These are phyloP conservation scores for Luscinia megarhynchos DNA, from an alignment of 2,797 vertebrate species.

Conservation along the genomic window DNA sequence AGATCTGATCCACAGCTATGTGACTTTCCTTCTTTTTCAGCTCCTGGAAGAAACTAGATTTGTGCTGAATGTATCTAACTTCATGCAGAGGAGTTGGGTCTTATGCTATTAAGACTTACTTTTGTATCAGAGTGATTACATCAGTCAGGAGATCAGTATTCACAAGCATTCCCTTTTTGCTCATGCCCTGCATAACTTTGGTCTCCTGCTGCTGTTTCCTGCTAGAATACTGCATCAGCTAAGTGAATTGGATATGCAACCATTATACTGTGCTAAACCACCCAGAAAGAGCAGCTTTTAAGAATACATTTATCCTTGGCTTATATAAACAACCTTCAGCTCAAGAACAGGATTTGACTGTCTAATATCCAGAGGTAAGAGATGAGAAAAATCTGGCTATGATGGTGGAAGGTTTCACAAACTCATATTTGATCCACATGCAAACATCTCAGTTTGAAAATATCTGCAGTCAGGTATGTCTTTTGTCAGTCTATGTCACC, in stretches of 20 bases:
- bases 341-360: not conserved
- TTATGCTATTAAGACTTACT: not conserved
- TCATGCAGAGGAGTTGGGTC: not conserved
- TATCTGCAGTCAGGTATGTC: not conserved
- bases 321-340: slow-evolving; percentile 32
- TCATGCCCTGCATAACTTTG: not conserved
- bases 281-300: slow-evolving; percentile 2
- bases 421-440: not conserved
- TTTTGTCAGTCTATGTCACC: not conserved
- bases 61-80: not conserved
- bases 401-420: not conserved
- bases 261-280: not conserved
- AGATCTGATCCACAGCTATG: not conserved
- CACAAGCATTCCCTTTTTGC: not conserved
- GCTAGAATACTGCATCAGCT: not conserved
- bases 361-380: not conserved
- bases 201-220: not conserved
- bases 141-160: slow-evolving; percentile 9
- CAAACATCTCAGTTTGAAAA: not conserved
- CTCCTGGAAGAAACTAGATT: not conserved
- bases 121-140: not conserved
- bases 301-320: not conserved
- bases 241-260: not conserved
- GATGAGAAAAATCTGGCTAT: not conserved
- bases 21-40: not conserved